A percentile compares a stretch with the other conserved stretches of the same genome.
Evolutionary conservation across 2,888 invertebrate species (phyloP).

Genomic region (Tricholauxania praeusta): DNA sequence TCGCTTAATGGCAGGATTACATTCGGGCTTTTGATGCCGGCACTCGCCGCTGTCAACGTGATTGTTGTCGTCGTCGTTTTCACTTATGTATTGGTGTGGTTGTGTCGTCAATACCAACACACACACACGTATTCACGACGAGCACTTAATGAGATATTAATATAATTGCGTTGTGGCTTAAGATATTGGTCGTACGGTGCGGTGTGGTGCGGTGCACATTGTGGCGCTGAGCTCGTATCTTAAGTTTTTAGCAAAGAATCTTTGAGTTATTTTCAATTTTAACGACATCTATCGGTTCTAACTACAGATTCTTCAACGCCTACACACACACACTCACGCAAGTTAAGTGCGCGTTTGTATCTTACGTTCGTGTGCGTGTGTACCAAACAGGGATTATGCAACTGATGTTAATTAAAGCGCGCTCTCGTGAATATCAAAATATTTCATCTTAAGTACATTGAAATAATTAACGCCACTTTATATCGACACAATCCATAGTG

Average conservation of each 20-base stretch:
- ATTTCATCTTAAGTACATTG: constrained; percentile 27
- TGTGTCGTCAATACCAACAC: neutral
- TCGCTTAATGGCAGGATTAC: constrained; percentile 27
- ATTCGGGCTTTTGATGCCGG: neutral
- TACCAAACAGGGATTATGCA: constrained; percentile 9
- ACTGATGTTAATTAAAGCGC: constrained; percentile 20
- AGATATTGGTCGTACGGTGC: too few species aligned
- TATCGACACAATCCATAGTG: neutral
- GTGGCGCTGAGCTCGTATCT: neutral
- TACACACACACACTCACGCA: neutral
- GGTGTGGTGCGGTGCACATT: neutral
- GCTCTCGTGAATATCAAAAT: neutral
- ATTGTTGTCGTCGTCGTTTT: neutral
- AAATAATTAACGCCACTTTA: constrained; percentile 2
- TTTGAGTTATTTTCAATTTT: neutral
- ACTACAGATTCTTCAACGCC: too few species aligned
- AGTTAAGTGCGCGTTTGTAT: neutral
- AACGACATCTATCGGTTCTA: too few species aligned
- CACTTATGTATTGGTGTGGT: neutral
- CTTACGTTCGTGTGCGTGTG: neutral
- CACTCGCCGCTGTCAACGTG: neutral
- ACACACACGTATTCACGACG: constrained; percentile 18
- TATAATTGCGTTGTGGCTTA: constrained; percentile 4
- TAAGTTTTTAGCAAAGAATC: constrained; percentile 8
- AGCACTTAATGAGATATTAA: constrained; percentile 33